Conservation (phyloP, 2,113 vertebrate species). For the Sander lucioperca region DNA sequence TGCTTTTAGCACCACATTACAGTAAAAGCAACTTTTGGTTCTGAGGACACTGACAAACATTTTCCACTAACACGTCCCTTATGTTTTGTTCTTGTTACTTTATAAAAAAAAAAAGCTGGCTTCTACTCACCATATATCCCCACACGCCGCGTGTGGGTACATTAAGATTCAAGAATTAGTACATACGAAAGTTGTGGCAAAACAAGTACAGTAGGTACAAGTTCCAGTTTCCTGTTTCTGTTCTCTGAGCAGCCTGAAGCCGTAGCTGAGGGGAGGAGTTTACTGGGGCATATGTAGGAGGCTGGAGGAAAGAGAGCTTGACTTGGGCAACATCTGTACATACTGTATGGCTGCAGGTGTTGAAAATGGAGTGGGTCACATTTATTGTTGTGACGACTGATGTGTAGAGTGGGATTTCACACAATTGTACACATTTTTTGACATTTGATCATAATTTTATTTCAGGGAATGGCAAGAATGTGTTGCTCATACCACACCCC, state of each 20-base stretch:
- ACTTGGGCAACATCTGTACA: not conserved
- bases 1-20: not conserved
- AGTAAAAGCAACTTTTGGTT: not conserved
- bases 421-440: not conserved
- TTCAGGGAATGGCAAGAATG: not conserved
- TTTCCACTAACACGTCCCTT: not conserved
- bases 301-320: no score
- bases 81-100: not conserved
- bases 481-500: not conserved
- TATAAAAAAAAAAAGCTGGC: not conserved
- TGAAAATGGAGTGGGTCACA: not conserved
- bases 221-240: not conserved
- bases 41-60: accelerated
- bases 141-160: accelerated
- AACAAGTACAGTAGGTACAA: accelerated
- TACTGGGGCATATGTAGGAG: no score
- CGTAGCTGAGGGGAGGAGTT: not conserved
- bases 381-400: not conserved
- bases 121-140: conserved; percentile 33
- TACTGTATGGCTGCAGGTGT: no score
- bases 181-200: not conserved
- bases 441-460: not conserved
- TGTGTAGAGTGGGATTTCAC: not conserved
- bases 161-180: not conserved
- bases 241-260: accelerated